A percentile compares a stretch with the other conserved stretches of the same genome.
phyloP scores from a whole-genome alignment of 1,140 invertebrate species.

The Drosophila bocqueti region DNA sequence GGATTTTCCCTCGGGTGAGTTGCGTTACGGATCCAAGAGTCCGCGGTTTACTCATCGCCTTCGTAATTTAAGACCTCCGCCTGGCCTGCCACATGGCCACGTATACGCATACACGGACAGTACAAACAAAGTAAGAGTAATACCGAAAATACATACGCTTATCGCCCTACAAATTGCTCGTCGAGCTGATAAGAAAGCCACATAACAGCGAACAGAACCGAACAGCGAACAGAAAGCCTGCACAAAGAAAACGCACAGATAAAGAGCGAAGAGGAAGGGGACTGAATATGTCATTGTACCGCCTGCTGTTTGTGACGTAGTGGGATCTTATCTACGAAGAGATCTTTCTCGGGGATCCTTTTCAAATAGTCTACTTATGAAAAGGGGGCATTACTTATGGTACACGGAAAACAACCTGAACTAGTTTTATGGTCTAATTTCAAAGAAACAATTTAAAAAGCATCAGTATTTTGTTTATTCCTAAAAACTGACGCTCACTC shows the following conservation, averaged over 20 bases:
- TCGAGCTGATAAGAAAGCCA: constrained; percentile 64
- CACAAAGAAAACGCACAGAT: constrained; percentile 28
- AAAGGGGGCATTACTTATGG: not conserved
- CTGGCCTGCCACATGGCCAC: constrained; percentile 75
- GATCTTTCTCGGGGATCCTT: constrained; percentile 29
- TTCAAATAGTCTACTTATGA: not conserved
- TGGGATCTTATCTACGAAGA: constrained; percentile 20
- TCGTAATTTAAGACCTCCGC: constrained; percentile 50
- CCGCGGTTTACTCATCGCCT: constrained; percentile 34
- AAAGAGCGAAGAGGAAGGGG: not conserved
- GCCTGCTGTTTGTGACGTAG: constrained; percentile 23
- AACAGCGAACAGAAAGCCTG: constrained; percentile 23
- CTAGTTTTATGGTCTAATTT: not conserved
- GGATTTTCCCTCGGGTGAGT: constrained; percentile 47
- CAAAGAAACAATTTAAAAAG: not conserved
- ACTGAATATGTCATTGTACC: constrained; percentile 34
- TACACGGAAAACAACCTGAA: not conserved
- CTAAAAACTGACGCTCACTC: not conserved
- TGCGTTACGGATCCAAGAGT: constrained; percentile 1
- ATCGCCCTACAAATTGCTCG: constrained; percentile 62
- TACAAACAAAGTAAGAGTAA: constrained; percentile 63
- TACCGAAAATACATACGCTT: constrained; percentile 76
- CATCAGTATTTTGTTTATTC: not conserved
- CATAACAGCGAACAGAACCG: constrained; percentile 32
- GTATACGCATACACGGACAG: constrained; percentile 33